Evolutionary conservation across 1,140 invertebrate species (phyloP).

Genomic region (Drosophila novamexicana): DNA sequence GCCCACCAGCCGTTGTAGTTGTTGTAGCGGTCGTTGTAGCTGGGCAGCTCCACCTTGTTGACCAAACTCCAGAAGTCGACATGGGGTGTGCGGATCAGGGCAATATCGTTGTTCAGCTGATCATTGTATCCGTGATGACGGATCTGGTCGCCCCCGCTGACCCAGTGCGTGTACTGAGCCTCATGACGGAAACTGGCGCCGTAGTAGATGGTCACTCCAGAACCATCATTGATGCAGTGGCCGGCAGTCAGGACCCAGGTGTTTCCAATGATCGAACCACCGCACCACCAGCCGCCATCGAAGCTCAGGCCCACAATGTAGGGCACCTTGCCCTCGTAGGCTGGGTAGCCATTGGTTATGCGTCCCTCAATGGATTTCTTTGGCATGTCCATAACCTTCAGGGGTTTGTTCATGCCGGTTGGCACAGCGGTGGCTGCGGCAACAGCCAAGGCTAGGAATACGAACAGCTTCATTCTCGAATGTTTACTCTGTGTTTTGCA

Average conservation of each 20-base stretch:
- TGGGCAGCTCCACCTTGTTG: constrained; percentile 44
- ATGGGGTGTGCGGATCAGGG: constrained; percentile 41
- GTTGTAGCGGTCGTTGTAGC: constrained; percentile 41
- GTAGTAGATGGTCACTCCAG: constrained; percentile 41
- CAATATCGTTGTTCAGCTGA: constrained; percentile 42
- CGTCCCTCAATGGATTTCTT: constrained; percentile 41
- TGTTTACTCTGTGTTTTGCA: background rate
- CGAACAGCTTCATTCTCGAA: constrained; percentile 7
- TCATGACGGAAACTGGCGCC: constrained; percentile 50
- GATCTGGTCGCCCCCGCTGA: constrained; percentile 27
- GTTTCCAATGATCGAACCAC: constrained; percentile 86
- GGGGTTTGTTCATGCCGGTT: background rate
- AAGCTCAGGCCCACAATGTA: constrained; percentile 84
- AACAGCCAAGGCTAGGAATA: constrained; percentile 35
- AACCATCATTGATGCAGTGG: constrained; percentile 84
- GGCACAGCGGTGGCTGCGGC: constrained; percentile 21
- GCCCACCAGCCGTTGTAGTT: constrained; percentile 35
- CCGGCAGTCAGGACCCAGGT: constrained; percentile 86
- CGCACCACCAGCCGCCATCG: constrained; percentile 85
- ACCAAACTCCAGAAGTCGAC: constrained; percentile 44
- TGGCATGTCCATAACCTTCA: constrained; percentile 8
- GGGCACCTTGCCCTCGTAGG: constrained; percentile 83
- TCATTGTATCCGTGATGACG: constrained; percentile 14
- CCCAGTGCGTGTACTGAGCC: constrained; percentile 39
- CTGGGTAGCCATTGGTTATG: constrained; percentile 61